Evolutionary conservation across 2,888 invertebrate species (phyloP).

Genomic region (Thera obeliscata): DNA sequence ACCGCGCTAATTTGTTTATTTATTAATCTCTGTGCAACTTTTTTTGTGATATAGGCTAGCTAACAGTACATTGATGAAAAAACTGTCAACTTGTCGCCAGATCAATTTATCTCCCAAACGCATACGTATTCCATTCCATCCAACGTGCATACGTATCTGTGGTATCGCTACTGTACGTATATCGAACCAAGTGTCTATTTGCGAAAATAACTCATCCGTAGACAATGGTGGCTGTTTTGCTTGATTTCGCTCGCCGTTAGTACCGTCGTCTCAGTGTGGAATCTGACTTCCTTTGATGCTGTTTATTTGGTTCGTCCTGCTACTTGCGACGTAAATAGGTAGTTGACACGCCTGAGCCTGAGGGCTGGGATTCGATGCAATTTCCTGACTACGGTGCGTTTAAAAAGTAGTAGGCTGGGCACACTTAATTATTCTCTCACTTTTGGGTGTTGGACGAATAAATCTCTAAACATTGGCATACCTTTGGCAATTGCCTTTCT

Average conservation of each 20-base stretch:
- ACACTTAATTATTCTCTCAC: background rate
- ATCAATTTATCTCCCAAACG: conserved; percentile 1
- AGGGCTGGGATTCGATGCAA: conserved; percentile 29
- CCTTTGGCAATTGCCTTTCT: too few species aligned
- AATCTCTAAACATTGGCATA: too few species aligned
- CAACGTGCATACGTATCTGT: background rate
- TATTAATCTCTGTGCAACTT: too few species aligned
- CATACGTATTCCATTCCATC: background rate
- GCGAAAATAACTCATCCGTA: conserved; percentile 80
- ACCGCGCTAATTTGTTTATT: too few species aligned
- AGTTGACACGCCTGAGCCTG: conserved; percentile 69
- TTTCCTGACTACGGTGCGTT: conserved; percentile 24
- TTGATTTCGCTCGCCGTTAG: conserved; percentile 61
- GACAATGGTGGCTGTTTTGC: conserved; percentile 81
- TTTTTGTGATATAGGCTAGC: too few species aligned
- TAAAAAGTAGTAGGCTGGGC: background rate
- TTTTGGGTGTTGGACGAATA: too few species aligned
- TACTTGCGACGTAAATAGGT: conserved; percentile 81
- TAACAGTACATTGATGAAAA: background rate
- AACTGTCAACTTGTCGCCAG: background rate
- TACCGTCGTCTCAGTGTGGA: conserved; percentile 61
- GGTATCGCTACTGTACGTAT: conserved; percentile 26
- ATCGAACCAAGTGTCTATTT: conserved; percentile 64
- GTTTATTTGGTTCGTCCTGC: conserved; percentile 78
- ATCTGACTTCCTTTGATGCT: conserved; percentile 78